These are phyloP conservation scores for Patella pellucida DNA, from an alignment of 2,888 invertebrate species.

Conservation along the genomic window DNA sequence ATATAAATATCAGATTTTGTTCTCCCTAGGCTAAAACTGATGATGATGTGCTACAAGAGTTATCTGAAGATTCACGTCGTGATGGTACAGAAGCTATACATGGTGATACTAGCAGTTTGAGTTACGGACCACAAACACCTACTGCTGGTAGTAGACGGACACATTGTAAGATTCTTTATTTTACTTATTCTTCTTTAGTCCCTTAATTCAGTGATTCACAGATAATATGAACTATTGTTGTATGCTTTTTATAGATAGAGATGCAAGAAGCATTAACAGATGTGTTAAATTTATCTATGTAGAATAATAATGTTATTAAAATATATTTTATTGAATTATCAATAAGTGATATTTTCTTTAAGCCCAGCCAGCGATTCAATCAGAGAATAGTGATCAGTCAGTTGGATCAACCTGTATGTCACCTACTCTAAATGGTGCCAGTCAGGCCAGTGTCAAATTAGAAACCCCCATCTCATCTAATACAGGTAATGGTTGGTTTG, in stretches of 20 bases:
- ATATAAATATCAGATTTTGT: neutral
- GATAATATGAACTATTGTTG: too few species aligned
- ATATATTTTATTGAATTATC: too few species aligned
- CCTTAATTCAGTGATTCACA: too few species aligned
- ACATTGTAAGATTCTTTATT: neutral
- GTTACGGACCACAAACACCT: neutral
- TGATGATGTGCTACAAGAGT: slow-evolving; percentile 56
- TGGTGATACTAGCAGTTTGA: slow-evolving; percentile 24
- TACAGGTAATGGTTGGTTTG: slow-evolving; percentile 40
- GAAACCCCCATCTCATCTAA: slow-evolving; percentile 55
- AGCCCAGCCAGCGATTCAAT: slow-evolving; percentile 49
- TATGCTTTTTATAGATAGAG: too few species aligned
- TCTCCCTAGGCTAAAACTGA: slow-evolving; percentile 59
- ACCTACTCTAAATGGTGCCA: slow-evolving; percentile 40
- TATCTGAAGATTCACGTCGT: slow-evolving; percentile 56
- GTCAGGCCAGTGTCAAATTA: neutral
- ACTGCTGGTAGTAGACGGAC: neutral
- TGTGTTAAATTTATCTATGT: too few species aligned
- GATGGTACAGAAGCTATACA: slow-evolving; percentile 53
- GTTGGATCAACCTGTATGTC: slow-evolving; percentile 43
- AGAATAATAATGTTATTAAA: too few species aligned
- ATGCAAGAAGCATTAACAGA: too few species aligned
- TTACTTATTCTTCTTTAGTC: too few species aligned
- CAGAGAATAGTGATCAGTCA: slow-evolving; percentile 55
- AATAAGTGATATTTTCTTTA: slow-evolving; percentile 15